Percentiles rank a stretch among this genome's conserved stretches.
These are phyloP conservation scores for Saguinus midas DNA, from an alignment of 2,113 vertebrate genomes.

Conservation along the genomic window DNA sequence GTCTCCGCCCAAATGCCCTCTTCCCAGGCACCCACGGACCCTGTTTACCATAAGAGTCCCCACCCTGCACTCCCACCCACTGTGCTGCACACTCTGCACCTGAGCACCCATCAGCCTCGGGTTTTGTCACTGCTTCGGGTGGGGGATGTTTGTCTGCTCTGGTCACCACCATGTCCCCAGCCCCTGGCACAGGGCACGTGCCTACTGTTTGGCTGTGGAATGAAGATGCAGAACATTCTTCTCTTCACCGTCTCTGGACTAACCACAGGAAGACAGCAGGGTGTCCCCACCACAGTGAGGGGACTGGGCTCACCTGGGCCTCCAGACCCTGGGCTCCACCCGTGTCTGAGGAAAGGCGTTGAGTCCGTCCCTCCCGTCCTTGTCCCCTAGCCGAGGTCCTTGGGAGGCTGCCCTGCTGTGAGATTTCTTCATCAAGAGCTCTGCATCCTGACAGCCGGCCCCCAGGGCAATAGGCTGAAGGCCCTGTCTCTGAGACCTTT, in stretches of 20 bases:
- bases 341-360: rapidly evolving
- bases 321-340: rapidly evolving
- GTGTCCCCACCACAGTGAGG: background rate
- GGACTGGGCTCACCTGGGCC: rapidly evolving
- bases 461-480: background rate
- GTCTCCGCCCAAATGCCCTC: background rate
- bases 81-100: background rate
- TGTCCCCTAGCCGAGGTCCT: background rate
- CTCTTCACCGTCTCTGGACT: background rate
- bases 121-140: rapidly evolving
- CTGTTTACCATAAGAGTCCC: background rate
- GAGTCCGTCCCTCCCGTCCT: background rate
- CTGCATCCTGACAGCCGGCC: background rate
- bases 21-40: background rate
- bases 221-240: background rate
- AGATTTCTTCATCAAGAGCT: background rate
- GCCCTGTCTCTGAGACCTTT: background rate
- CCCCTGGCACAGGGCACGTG: too few species aligned
- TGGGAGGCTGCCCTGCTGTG: background rate
- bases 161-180: background rate
- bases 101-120: rapidly evolving
- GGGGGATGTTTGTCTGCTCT: background rate
- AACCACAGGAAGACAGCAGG: background rate
- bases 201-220: background rate
- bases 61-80: too few species aligned